phyloP scores from a whole-genome alignment of 2,113 vertebrate species.

The Phodopus roborovskii region DNA sequence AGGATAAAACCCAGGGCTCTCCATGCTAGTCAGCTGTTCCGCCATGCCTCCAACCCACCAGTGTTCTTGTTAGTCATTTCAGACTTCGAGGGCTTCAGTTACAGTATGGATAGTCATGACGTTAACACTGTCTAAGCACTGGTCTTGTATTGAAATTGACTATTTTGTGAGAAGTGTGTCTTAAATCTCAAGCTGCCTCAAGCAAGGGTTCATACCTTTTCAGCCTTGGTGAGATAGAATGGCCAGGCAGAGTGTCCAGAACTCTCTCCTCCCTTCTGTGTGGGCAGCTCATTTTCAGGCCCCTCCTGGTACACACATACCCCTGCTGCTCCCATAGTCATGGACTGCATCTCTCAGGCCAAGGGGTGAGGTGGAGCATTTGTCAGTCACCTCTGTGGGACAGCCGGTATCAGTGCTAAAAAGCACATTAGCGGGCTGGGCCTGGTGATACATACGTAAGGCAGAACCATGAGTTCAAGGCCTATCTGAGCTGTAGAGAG shows the following conservation, averaged over 20 bases:
- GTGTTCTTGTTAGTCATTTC: neutral
- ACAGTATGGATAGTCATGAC: neutral
- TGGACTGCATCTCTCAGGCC: neutral
- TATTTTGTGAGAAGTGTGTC: neutral
- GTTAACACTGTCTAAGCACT: neutral
- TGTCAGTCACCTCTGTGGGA: neutral
- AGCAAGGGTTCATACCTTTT: neutral
- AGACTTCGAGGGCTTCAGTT: neutral
- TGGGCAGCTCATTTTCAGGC: neutral
- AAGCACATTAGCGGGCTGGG: neutral
- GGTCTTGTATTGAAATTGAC: neutral
- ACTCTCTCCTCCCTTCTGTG: neutral
- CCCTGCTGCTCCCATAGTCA: too few species aligned
- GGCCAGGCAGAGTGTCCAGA: too few species aligned
- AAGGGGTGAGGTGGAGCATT: neutral
- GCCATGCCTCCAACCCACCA: neutral
- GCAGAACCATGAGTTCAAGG: neutral
- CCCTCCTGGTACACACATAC: neutral
- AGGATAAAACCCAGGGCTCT: neutral
- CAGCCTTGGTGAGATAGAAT: neutral
- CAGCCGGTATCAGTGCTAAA: neutral
- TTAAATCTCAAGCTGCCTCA: neutral
- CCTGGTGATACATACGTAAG: neutral
- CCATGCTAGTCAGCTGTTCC: neutral
- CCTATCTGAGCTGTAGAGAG: neutral